A percentile compares a stretch with the other conserved stretches of the same genome.
Evolutionary conservation across 2,888 invertebrate genomes (phyloP).

Genomic region (Lacanobia oleracea): DNA sequence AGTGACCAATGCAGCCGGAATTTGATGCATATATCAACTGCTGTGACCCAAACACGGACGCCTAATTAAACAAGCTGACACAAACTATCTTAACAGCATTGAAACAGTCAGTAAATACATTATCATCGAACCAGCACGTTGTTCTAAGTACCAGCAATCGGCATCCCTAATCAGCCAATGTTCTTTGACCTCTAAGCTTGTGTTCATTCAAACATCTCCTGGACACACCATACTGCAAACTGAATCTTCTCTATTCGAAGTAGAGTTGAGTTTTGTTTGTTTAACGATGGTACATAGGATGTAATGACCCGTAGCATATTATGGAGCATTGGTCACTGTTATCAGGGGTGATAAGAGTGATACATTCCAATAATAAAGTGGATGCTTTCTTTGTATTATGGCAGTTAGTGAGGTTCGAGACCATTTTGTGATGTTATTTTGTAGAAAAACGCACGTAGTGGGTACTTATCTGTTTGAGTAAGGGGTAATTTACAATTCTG

Average conservation of each 20-base stretch:
- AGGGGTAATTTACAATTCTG: neutral
- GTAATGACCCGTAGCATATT: constrained; percentile 61
- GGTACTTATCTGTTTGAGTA: neutral
- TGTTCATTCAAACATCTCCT: constrained; percentile 65
- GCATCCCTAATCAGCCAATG: constrained; percentile 83
- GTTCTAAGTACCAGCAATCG: constrained; percentile 77
- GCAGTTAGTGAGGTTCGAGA: constrained; percentile 55
- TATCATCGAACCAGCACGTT: constrained; percentile 70
- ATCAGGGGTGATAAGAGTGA: constrained; percentile 84
- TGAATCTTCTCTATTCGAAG: constrained; percentile 38
- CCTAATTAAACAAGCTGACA: neutral
- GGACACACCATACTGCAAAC: constrained; percentile 47
- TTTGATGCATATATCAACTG: neutral
- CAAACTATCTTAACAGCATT: constrained; percentile 46
- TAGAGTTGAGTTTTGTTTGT: constrained; percentile 67
- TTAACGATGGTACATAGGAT: constrained; percentile 63
- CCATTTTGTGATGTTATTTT: constrained; percentile 38
- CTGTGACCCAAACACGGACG: too few species aligned
- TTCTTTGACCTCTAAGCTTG: constrained; percentile 85
- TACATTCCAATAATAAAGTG: constrained; percentile 86
- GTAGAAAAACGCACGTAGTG: neutral
- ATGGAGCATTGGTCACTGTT: constrained; percentile 81
- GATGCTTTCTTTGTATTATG: constrained; percentile 83
- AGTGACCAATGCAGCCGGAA: neutral
- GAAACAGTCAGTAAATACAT: constrained; percentile 52